Conservation (phyloP, 2,797 vertebrate genomes). For the Columba guinea region DNA sequence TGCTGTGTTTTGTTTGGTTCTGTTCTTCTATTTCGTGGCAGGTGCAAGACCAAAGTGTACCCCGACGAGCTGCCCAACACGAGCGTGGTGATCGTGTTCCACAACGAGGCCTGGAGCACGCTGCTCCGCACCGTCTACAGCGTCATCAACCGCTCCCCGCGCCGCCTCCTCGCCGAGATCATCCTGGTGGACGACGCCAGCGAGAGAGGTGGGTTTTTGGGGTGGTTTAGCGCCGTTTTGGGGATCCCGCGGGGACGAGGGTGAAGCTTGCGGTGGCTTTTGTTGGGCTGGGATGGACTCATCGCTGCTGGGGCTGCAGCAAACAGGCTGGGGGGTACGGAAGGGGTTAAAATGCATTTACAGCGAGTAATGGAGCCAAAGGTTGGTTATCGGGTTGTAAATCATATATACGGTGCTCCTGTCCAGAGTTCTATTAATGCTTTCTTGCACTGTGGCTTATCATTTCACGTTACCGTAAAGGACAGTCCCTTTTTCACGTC, state of each 20-base stretch:
- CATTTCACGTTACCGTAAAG: not conserved
- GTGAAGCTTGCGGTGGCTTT: not conserved
- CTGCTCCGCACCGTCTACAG: constrained; percentile 93
- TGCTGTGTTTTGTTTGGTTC: too few relatives aligned
- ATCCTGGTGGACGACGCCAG: constrained; percentile 96
- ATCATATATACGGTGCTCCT: rapidly evolving
- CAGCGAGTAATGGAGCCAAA: not conserved
- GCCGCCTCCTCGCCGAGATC: constrained; percentile 87
- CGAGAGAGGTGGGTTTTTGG: constrained; percentile 86
- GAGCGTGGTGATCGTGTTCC: constrained; percentile 97
- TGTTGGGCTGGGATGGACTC: too few relatives aligned
- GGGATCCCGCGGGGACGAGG: not conserved
- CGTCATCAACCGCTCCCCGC: constrained; percentile 90
- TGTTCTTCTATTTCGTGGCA: constrained; percentile 35
- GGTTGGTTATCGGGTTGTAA: not conserved
- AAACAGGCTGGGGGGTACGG: too few relatives aligned
- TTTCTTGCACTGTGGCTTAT: not conserved
- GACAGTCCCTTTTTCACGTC: not conserved
- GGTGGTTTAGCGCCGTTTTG: rapidly evolving
- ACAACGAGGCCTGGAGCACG: constrained; percentile 99
- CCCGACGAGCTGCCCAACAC: constrained; percentile 91
- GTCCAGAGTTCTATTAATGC: too few relatives aligned
- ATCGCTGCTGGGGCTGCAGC: not conserved
- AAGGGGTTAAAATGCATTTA: too few relatives aligned
- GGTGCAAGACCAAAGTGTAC: constrained; percentile 94